A percentile compares a stretch with the other conserved stretches of the same genome.
phyloP scores from a whole-genome alignment of 2,113 vertebrate genomes.

The Mustelus asterias region DNA sequence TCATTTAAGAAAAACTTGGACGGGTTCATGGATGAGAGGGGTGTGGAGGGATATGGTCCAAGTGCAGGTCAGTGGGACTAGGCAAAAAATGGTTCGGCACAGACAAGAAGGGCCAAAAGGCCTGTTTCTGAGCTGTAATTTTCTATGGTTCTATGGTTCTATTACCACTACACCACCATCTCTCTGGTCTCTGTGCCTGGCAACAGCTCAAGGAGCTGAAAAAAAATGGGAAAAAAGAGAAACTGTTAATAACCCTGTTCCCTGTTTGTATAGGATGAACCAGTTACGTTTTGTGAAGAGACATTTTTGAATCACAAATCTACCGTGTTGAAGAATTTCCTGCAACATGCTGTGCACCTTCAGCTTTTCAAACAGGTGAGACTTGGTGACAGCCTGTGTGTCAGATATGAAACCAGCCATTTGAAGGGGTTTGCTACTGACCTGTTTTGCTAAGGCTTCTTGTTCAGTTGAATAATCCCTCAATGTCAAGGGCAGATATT shows the following conservation, averaged over 20 bases:
- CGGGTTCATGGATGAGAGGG: no score
- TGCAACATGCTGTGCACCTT: constrained; percentile 68
- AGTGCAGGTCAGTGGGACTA: no score
- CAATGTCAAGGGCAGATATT: not conserved
- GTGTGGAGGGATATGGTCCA: no score
- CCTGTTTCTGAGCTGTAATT: no score
- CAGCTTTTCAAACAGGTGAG: constrained; percentile 83
- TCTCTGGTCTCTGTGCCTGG: no score
- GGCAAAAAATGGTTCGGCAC: no score
- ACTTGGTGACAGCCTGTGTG: not conserved
- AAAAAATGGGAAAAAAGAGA: not conserved
- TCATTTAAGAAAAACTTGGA: no score
- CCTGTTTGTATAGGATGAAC: constrained; percentile 48
- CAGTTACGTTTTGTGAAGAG: constrained; percentile 64
- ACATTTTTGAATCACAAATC: constrained; percentile 71
- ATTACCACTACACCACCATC: no score
- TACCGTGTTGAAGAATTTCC: constrained; percentile 64
- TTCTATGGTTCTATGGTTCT: no score
- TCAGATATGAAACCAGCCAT: not conserved
- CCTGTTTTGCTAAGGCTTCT: not conserved
- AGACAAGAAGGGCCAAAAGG: no score
- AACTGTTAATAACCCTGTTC: not conserved
- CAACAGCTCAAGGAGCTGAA: not conserved
- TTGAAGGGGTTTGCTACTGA: not conserved
- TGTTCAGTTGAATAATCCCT: not conserved